phyloP scores from a whole-genome alignment of 2,113 vertebrate species.

The Pluvialis apricaria region DNA sequence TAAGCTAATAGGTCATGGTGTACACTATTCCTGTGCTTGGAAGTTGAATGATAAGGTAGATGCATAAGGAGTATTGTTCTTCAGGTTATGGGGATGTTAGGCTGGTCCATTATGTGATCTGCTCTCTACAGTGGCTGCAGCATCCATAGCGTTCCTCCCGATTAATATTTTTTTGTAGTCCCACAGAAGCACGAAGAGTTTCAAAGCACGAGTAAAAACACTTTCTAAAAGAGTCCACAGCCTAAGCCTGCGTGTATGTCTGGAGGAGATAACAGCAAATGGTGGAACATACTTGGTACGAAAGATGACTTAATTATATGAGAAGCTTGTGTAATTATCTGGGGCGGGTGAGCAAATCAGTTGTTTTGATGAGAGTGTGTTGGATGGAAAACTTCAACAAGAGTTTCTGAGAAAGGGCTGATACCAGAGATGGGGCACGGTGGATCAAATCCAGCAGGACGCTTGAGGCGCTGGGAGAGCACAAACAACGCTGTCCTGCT shows the following conservation, averaged over 20 bases:
- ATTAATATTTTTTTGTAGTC: not conserved
- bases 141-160: not conserved
- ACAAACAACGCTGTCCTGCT: not conserved
- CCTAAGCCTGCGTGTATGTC: not conserved
- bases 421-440: not conserved
- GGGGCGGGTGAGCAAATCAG: not conserved
- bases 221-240: not conserved
- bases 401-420: not conserved
- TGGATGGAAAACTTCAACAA: not conserved
- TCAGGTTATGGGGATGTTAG: not conserved
- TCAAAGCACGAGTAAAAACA: not conserved
- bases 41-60: not conserved
- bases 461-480: not conserved
- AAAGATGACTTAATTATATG: not conserved
- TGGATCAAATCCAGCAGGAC: not conserved
- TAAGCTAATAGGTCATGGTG: not conserved
- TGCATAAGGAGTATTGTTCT: not conserved
- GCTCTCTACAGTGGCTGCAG: not conserved
- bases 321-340: not conserved
- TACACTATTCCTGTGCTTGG: not conserved
- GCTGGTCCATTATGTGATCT: not conserved
- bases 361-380: not conserved
- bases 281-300: not conserved
- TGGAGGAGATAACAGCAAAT: not conserved
- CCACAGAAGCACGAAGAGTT: not conserved